Evolutionary conservation across 2,888 invertebrate genomes (phyloP), one percentile per base, ranked within the genome.

Genomic region (Acleris literana): DNA sequence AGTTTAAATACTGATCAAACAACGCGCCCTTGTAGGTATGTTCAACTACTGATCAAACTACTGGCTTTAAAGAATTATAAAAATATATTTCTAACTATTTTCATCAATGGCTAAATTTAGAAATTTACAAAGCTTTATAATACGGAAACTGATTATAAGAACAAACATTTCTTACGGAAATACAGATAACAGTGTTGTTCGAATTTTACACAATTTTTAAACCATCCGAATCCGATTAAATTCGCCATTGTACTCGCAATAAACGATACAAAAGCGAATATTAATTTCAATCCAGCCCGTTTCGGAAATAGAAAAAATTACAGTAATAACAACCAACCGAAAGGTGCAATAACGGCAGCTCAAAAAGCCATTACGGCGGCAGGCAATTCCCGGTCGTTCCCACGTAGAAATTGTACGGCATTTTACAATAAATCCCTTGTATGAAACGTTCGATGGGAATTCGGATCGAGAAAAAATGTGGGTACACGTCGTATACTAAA

Each of bases 241-340:
- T 25, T 49, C 43, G 55, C 55, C 54, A 55, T 55, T 54, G 43
- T 29, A 25, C n/a, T 7, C 7, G 49, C 49, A 44, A 61, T 46
- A 61, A 55, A 22, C 64, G 59, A 64, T 55, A 54, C 48, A 65
- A 65, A 29, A 49, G 22, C 51, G 6, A 61, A 65, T 65, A 65
- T 65, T 65, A 65, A 65, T 65, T 65, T 61, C 49, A 65, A 65
- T 61, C 60, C 65, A 61, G 33, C 43, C 3, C 55, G 20, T 60
- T 65, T 56, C 60, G 60, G 48, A 64, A 59, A 64, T 60, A 65
- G 64, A 55, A 64, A 60, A 55, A 60, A 65, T 55, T 60, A 65
- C 60, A 65, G 60, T 64, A 60, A 64, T 49, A 63, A 20, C 63
- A 55, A 64, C 59, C 64, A 48, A 63, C 33, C 59, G 29, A 65